A percentile compares a stretch with the other conserved stretches of the same genome.
Evolutionary conservation across 2,113 vertebrate genomes (phyloP).

Genomic region (Lucifuga dentata): DNA sequence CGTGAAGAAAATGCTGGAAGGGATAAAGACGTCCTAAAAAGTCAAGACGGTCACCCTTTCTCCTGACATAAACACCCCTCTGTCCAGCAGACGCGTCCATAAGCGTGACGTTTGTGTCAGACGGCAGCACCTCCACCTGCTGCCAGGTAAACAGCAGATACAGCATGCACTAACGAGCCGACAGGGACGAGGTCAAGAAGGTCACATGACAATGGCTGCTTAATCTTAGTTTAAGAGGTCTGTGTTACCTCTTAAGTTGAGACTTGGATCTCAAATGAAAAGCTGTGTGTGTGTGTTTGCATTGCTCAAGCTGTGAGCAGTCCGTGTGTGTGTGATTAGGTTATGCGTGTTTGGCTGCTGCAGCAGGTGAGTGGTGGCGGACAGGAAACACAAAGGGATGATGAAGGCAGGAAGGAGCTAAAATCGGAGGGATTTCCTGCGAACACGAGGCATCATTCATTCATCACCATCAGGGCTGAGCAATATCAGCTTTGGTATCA

Average conservation of each 20-base stretch:
- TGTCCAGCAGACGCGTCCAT: neutral
- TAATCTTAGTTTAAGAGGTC: conserved; percentile 41
- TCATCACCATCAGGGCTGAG: too few species aligned
- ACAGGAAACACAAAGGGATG: conserved; percentile 9
- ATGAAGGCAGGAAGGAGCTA: too few species aligned
- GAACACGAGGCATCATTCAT: neutral
- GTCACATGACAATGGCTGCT: conserved; percentile 30
- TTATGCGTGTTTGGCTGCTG: conserved; percentile 36
- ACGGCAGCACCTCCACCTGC: neutral
- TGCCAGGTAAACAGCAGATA: neutral
- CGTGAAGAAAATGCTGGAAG: neutral
- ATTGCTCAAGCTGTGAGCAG: too few species aligned
- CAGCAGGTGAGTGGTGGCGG: conserved; percentile 17
- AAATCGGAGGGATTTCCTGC: too few species aligned
- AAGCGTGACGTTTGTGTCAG: too few species aligned
- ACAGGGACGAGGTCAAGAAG: neutral
- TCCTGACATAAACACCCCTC: neutral
- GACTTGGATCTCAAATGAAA: neutral
- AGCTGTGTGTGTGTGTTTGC: neutral
- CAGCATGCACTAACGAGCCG: neutral
- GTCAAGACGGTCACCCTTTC: neutral
- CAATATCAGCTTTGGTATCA: too few species aligned
- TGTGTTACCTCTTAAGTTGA: conserved; percentile 7
- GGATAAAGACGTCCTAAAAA: neutral
- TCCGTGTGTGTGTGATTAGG: conserved; percentile 22